Evolutionary conservation across 2,113 vertebrate genomes (phyloP), one percentile per base, ranked within the genome.

Genomic region (Argyrosomus japonicus): DNA sequence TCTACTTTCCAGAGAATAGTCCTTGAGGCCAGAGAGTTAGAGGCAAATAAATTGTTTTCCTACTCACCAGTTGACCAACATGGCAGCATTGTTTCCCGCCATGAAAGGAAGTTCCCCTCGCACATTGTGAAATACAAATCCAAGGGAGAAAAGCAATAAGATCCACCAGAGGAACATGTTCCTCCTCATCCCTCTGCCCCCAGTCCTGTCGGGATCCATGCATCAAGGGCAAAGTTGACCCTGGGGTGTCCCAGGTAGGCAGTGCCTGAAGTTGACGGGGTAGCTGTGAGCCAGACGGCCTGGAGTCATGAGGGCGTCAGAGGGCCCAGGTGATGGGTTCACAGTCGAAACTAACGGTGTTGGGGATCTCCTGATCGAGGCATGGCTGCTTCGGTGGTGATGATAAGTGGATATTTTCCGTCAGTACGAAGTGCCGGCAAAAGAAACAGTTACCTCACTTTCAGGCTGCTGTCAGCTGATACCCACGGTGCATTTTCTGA

Each of bases 21-120:
- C 8, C 40, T 17, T 56, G 54, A 19, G 36, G 27, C 12, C 1
- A 36, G 6, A 19, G 47, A 50, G 17, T 32, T 50, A 40, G 17
- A 79, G 15, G 27, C 1, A 10, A 48, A 70, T 25, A 12, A 5
- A 0, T 17, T 6, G 0, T 14, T 57, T 29, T 71, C 7, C 7
- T 47, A 94, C 97, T 98, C 94, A 99, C 97, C 97, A 99, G 95
- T 98, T 97, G 84, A 99, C 97, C 92, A 95, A 91, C 95, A 99
- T 96, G 79, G 96, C 97, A 0, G 98, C 98, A 0, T 97, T 96
- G 83, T 99, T 99, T 79, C 97, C 96, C 0, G 95, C 83, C 43
- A 98, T 96, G 86, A 99, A 96, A 0, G 97, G 98, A 76, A 99
- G 93, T 90, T 98, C 97, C 40, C 95, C 97, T 18, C 60, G 92